phyloP scores from a whole-genome alignment of 1,140 invertebrate species.

The Riptortus pedestris region DNA sequence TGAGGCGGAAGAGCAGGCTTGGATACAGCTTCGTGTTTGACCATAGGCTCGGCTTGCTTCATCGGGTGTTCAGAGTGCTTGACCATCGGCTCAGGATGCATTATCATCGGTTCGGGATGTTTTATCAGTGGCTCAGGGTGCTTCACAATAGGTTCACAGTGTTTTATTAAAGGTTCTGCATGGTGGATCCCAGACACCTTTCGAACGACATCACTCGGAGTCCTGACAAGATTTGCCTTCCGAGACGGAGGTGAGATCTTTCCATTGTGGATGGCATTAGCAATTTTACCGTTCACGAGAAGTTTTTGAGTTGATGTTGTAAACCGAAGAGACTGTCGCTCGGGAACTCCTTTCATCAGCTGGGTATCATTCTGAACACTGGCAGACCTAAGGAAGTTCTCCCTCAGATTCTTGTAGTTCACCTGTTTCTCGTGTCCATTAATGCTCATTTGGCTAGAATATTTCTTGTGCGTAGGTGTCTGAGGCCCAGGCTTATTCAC shows the following conservation, averaged over 20 bases:
- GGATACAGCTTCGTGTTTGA: neutral
- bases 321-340: constrained; percentile 29
- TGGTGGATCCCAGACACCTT: constrained; percentile 23
- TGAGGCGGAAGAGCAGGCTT: constrained; percentile 27
- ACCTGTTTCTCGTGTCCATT: constrained; percentile 10
- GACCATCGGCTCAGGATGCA: neutral
- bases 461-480: constrained; percentile 28
- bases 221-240: constrained; percentile 23
- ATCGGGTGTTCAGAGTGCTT: constrained; percentile 12
- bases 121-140: neutral
- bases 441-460: neutral
- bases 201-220: constrained; percentile 25
- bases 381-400: constrained; percentile 21
- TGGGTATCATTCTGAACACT: constrained; percentile 18
- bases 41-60: neutral
- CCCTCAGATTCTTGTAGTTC: constrained; percentile 26
- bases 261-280: constrained; percentile 29
- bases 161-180: constrained; percentile 13
- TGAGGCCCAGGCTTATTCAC: constrained; percentile 31
- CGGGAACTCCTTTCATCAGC: constrained; percentile 7
- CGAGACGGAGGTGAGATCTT: constrained; percentile 27
- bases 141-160: neutral
- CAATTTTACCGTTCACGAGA: constrained; percentile 41
- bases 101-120: neutral
- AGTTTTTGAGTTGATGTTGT: constrained; percentile 38